phyloP scores from a whole-genome alignment of 2,113 vertebrate genomes.

The Irena cyanogastra region DNA sequence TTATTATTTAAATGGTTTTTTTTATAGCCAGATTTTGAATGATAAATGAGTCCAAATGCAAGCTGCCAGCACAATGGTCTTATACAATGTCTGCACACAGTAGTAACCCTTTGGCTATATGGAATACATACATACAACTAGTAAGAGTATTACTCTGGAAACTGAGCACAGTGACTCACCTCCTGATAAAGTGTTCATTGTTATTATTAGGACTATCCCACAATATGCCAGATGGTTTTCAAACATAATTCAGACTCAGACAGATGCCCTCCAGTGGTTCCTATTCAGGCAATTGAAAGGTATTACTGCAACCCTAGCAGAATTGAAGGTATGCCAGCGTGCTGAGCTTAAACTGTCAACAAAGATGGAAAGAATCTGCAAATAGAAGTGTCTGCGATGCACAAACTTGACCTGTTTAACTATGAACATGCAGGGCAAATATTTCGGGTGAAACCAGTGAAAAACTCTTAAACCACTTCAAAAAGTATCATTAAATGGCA shows the following conservation, averaged over 20 bases:
- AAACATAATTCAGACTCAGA: slow-evolving; percentile 21
- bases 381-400: background rate
- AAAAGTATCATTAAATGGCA: background rate
- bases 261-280: slow-evolving; percentile 41
- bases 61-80: background rate
- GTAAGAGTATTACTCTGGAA: background rate
- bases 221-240: slow-evolving; percentile 13
- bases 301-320: background rate
- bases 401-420: background rate
- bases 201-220: slow-evolving; percentile 17
- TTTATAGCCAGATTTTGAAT: background rate
- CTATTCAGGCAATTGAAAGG: slow-evolving; percentile 37
- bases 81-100: background rate
- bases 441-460: background rate
- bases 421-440: background rate
- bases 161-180: background rate
- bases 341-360: background rate
- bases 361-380: background rate
- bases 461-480: background rate
- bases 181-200: slow-evolving; percentile 8
- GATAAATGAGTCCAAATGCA: background rate
- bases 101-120: background rate
- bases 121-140: background rate
- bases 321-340: background rate
- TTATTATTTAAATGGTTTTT: background rate